These are phyloP conservation scores for Pterocles orientalis DNA, from an alignment of 2,113 vertebrate genomes.

Conservation along the genomic window DNA sequence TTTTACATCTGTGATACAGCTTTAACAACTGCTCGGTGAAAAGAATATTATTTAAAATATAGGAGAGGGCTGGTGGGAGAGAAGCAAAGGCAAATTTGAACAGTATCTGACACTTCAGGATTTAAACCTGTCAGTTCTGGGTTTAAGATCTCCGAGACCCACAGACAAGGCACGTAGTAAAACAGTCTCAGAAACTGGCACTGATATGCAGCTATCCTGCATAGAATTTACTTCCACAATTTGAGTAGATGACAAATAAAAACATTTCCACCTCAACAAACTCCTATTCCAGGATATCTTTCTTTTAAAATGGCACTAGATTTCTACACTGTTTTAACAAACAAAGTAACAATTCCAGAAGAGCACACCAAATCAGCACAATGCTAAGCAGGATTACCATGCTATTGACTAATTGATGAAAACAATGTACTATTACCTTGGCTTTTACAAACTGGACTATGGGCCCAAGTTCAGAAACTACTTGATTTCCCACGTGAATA, in stretches of 20 bases:
- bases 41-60: neutral
- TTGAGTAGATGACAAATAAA: neutral
- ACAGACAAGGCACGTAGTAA: neutral
- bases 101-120: neutral
- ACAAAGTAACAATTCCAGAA: slow-evolving; percentile 32
- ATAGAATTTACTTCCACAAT: neutral
- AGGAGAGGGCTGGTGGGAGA: neutral
- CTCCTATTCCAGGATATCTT: neutral
- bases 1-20: neutral
- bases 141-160: neutral
- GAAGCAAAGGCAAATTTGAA: neutral
- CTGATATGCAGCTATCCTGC: neutral
- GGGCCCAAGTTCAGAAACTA: slow-evolving; percentile 95
- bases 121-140: neutral
- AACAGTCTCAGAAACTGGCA: neutral
- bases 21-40: neutral
- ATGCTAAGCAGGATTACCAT: slow-evolving; percentile 66
- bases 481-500: slow-evolving; percentile 96
- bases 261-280: neutral
- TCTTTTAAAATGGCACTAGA: neutral
- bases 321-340: neutral
- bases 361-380: slow-evolving; percentile 34
- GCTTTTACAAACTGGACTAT: slow-evolving; percentile 97
- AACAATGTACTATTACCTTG: slow-evolving; percentile 81
- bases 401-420: slow-evolving; percentile 50